Evolutionary conservation across 2,888 invertebrate species (phyloP).

Genomic region (Agrochola litura): DNA sequence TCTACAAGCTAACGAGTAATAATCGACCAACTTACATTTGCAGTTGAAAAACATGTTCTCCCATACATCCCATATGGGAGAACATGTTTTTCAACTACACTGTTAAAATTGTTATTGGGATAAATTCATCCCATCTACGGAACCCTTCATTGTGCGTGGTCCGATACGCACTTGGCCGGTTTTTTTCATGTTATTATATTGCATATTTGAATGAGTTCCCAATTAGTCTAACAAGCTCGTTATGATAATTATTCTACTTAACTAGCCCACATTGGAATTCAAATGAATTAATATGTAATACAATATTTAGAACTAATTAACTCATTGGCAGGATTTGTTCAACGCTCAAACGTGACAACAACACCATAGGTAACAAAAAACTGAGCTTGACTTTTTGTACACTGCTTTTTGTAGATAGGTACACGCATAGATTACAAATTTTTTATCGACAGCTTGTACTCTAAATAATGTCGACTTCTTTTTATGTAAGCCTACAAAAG

Average conservation of each 20-base stretch:
- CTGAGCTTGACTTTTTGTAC: conserved; percentile 15
- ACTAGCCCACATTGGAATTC: conserved; percentile 5
- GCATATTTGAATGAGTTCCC: background rate
- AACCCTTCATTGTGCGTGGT: too few relatives aligned
- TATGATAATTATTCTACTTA: conserved; percentile 6
- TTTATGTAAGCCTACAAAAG: background rate
- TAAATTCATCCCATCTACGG: too few relatives aligned
- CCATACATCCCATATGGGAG: too few relatives aligned
- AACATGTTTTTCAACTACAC: too few relatives aligned
- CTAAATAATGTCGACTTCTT: background rate
- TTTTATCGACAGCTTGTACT: background rate
- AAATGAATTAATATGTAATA: conserved; percentile 20
- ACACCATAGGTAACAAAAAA: conserved; percentile 10
- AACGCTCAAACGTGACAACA: background rate
- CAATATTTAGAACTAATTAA: conserved; percentile 30
- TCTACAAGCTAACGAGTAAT: too few relatives aligned
- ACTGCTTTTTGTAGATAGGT: background rate
- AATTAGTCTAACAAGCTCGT: conserved; percentile 8
- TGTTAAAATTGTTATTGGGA: too few relatives aligned
- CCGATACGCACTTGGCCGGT: too few relatives aligned
- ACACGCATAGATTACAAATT: background rate
- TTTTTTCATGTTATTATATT: background rate
- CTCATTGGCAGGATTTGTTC: background rate
- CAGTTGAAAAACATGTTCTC: too few relatives aligned
- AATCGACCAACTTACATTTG: too few relatives aligned